These are phyloP conservation scores for Tuta absoluta DNA, from an alignment of 2,888 invertebrate species.

Conservation along the genomic window DNA sequence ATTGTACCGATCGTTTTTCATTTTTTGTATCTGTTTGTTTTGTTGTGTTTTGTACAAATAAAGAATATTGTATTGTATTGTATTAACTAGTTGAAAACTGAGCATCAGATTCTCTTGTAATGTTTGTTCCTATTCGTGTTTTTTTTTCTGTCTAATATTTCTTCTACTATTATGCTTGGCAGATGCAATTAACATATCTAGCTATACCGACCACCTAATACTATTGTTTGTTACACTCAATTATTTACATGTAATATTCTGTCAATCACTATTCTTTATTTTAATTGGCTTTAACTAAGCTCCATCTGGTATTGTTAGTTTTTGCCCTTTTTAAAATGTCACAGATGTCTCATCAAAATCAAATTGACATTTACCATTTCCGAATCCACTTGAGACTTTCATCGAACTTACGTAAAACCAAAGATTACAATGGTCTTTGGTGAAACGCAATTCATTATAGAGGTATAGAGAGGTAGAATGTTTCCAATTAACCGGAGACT, in stretches of 20 bases:
- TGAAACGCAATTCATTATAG: constrained; percentile 45
- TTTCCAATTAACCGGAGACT: constrained; percentile 47
- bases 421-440: constrained; percentile 5
- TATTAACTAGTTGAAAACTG: no score
- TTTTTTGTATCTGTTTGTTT: no score
- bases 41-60: no score
- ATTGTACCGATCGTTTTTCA: no score
- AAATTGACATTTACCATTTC: constrained; percentile 26
- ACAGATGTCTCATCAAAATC: constrained; percentile 7
- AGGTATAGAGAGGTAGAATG: constrained; percentile 40
- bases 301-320: background rate
- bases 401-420: constrained; percentile 38
- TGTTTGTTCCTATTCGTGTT: background rate
- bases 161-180: background rate
- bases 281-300: background rate
- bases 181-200: constrained; percentile 1
- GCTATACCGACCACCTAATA: background rate
- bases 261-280: background rate
- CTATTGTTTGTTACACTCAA: background rate
- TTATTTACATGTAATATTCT: background rate
- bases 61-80: no score
- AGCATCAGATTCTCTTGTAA: background rate
- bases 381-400: constrained; percentile 24
- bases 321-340: constrained; percentile 7
- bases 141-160: background rate